Conservation (phyloP, 1,140 invertebrate species). For the Gonioctena quinquepunctata region DNA sequence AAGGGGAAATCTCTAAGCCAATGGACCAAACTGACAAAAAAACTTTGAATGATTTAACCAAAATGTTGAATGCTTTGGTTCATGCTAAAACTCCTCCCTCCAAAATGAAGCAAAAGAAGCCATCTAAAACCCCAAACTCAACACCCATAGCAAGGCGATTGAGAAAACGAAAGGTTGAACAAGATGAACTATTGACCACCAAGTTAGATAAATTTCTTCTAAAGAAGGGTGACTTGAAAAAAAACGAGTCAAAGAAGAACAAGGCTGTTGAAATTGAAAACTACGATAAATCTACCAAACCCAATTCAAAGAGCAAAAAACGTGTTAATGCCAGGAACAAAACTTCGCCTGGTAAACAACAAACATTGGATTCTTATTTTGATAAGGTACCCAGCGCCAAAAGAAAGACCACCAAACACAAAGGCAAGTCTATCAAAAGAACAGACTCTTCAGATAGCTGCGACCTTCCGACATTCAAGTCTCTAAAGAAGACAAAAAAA, state of each 20-base stretch:
- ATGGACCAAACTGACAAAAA: neutral
- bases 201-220: neutral
- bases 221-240: neutral
- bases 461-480: constrained; percentile 16
- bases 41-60: neutral
- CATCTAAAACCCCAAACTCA: neutral
- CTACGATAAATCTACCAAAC: neutral
- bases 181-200: neutral
- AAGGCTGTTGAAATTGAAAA: neutral
- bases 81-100: neutral
- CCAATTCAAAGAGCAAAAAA: neutral
- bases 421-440: neutral
- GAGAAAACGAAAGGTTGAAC: neutral
- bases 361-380: neutral
- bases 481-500: neutral
- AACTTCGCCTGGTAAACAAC: neutral
- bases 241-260: neutral
- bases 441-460: constrained; percentile 7
- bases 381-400: neutral
- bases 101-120: neutral
- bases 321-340: neutral
- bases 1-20: neutral
- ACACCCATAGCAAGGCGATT: neutral
- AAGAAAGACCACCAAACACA: neutral
- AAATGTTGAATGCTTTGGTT: neutral